phyloP scores from a whole-genome alignment of 2,113 vertebrate species.

The Sciurus niger region DNA sequence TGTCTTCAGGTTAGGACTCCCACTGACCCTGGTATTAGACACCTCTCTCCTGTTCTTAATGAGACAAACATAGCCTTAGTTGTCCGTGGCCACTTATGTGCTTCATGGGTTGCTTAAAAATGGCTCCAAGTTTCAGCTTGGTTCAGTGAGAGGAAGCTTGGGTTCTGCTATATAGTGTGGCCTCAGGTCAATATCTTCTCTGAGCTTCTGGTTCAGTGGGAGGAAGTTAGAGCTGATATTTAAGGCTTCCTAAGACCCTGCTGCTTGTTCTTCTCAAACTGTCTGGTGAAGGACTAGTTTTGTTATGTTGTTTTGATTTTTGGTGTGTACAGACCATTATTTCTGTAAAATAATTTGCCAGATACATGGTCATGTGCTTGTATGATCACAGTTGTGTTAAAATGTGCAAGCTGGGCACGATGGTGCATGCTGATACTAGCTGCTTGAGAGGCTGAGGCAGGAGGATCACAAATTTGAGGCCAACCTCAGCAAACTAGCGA shows the following conservation, averaged over 20 bases:
- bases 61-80: neutral
- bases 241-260: neutral
- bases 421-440: neutral
- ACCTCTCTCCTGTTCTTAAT: neutral
- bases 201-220: neutral
- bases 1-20: neutral
- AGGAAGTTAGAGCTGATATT: neutral
- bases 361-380: neutral
- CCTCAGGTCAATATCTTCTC: neutral
- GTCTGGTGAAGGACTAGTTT: neutral
- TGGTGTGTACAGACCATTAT: neutral
- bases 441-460: neutral
- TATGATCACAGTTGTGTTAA: neutral
- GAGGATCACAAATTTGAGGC: neutral
- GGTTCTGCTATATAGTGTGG: neutral
- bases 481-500: neutral
- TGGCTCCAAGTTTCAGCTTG: neutral
- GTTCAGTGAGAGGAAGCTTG: neutral
- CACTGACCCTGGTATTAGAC: neutral
- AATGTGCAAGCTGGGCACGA: neutral
- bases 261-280: neutral
- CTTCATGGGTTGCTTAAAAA: neutral
- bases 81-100: neutral
- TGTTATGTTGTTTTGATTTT: neutral
- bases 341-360: neutral